These are phyloP conservation scores for Odontamblyopus lacepedii DNA, from an alignment of 2,797 vertebrate genomes.

Conservation along the genomic window DNA sequence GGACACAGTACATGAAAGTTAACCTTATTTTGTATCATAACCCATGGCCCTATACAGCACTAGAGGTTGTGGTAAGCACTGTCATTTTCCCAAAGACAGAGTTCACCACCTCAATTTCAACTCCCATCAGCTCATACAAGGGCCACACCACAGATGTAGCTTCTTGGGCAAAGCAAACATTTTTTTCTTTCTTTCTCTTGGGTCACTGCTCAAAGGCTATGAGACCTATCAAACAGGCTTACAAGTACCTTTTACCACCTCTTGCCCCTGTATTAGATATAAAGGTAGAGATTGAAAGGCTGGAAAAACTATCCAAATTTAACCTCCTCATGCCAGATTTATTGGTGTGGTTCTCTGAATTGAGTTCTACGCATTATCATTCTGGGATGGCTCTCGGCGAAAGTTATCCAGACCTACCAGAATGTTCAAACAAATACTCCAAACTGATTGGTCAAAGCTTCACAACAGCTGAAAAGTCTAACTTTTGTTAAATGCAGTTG, in stretches of 20 bases:
- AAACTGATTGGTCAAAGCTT: too few relatives aligned
- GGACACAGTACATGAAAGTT: conserved; percentile 29
- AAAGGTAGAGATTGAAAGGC: conserved; percentile 45
- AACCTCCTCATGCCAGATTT: too few relatives aligned
- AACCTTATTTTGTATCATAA: conserved; percentile 15
- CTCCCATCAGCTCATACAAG: conserved; percentile 54
- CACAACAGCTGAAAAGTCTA: too few relatives aligned
- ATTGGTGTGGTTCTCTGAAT: too few relatives aligned
- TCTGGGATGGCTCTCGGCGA: too few relatives aligned
- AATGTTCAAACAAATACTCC: too few relatives aligned
- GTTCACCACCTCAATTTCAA: conserved; percentile 71
- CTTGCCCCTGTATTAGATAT: conserved; percentile 35
- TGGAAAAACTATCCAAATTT: conserved; percentile 16
- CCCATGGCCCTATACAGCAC: conserved; percentile 33
- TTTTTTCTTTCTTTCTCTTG: conserved; percentile 35
- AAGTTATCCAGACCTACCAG: too few relatives aligned
- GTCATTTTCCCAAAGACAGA: conserved; percentile 46
- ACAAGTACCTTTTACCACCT: conserved; percentile 37
- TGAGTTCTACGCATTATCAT: too few relatives aligned
- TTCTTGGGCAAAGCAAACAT: conserved; percentile 56
- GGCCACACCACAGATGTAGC: conserved; percentile 34
- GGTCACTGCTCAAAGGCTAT: conserved; percentile 42
- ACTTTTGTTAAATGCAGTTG: too few relatives aligned
- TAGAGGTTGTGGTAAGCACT: conserved; percentile 25
- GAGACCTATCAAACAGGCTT: conserved; percentile 61